Conservation (phyloP, 2,888 invertebrate genomes). For the Mamestra brassicae region DNA sequence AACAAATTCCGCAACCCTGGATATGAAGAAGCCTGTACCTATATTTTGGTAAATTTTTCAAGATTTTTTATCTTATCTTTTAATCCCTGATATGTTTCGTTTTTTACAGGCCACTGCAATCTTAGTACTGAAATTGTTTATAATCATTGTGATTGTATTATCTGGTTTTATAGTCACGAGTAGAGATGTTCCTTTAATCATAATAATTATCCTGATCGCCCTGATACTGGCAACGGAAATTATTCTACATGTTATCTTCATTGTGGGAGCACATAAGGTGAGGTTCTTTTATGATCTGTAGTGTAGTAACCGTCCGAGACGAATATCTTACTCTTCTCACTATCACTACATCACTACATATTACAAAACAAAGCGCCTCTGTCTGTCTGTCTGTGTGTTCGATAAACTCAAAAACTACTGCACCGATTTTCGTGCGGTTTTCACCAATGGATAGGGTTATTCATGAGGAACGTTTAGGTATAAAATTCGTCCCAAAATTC, state of each 20-base stretch:
- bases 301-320: background rate
- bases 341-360: too few species aligned
- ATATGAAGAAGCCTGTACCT: too few species aligned
- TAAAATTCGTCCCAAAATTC: too few species aligned
- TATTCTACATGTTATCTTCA: slow-evolving; percentile 40
- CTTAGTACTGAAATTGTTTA: background rate
- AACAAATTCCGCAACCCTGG: too few species aligned
- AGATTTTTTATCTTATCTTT: background rate
- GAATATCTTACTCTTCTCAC: too few species aligned
- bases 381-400: too few species aligned
- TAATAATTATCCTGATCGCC: background rate
- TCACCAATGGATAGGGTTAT: too few species aligned
- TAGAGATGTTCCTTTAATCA: background rate
- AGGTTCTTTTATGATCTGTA: background rate
- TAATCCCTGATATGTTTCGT: background rate
- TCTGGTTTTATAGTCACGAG: accelerated
- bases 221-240: slow-evolving; percentile 33
- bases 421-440: too few species aligned
- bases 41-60: background rate
- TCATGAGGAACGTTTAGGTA: too few species aligned
- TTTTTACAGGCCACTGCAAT: slow-evolving; percentile 27
- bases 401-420: too few species aligned
- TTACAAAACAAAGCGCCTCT: too few species aligned
- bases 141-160: background rate
- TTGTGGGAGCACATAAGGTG: slow-evolving; percentile 48